Conservation (phyloP, 2,888 invertebrate species). For the Eugnorisma glareosa region DNA sequence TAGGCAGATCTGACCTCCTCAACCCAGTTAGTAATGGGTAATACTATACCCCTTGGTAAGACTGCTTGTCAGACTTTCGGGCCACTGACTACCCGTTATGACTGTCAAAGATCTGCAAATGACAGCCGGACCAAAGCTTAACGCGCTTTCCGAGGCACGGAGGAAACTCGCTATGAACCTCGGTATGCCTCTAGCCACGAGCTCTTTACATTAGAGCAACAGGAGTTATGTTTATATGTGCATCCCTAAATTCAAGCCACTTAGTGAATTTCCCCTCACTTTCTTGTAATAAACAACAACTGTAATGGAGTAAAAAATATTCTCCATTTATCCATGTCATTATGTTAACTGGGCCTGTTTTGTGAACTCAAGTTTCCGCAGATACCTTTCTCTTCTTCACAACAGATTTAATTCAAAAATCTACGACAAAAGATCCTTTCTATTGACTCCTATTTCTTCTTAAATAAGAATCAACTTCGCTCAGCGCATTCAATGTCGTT, state of each 20-base stretch:
- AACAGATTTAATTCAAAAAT: conserved; percentile 73
- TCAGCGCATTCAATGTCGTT: conserved; percentile 72
- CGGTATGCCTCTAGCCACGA: no score
- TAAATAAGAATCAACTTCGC: conserved; percentile 74
- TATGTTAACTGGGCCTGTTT: conserved; percentile 65
- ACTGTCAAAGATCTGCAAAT: no score
- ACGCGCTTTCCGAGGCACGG: no score
- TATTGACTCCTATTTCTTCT: conserved; percentile 65
- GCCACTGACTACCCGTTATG: no score
- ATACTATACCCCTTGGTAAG: no score
- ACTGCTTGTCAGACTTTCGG: no score
- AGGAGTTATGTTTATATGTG: background rate
- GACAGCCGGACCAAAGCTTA: no score
- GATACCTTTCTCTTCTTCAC: conserved; percentile 69
- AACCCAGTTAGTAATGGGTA: no score
- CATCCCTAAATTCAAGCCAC: background rate
- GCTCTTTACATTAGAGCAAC: background rate
- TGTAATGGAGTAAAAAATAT: conserved; percentile 49
- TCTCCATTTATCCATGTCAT: conserved; percentile 65
- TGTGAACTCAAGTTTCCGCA: conserved; percentile 64
- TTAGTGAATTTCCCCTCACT: background rate
- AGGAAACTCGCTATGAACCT: no score
- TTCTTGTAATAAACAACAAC: conserved; percentile 34
- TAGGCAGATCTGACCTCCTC: no score
- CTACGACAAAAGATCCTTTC: conserved; percentile 66